Conservation (phyloP, 2,888 invertebrate genomes). For the Phyllotreta cruciferae region DNA sequence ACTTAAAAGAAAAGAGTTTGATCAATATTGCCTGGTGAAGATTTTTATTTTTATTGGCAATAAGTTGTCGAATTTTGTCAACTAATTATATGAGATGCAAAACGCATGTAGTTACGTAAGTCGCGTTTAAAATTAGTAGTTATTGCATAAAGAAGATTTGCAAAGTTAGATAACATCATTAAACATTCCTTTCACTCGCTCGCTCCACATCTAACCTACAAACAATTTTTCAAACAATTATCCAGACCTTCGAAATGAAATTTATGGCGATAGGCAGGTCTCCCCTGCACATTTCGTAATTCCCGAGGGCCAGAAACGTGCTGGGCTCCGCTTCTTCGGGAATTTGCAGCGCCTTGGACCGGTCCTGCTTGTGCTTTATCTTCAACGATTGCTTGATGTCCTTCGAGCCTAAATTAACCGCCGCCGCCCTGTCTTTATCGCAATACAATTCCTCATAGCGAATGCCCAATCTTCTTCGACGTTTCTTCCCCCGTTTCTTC, state of each 20-base stretch:
- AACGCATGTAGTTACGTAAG: no score
- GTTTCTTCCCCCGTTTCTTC: constrained; percentile 54
- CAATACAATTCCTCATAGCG: constrained; percentile 80
- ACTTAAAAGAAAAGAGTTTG: constrained; percentile 15
- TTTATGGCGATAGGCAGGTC: constrained; percentile 74
- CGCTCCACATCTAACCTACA: no score
- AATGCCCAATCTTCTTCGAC: constrained; percentile 38
- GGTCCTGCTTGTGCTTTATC: constrained; percentile 79
- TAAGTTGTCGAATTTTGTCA: neutral
- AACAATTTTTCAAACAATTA: neutral
- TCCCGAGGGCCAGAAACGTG: constrained; percentile 76
- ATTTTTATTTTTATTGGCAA: neutral
- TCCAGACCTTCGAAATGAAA: constrained; percentile 77
- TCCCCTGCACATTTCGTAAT: constrained; percentile 78
- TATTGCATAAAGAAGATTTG: no score
- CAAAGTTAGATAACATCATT: no score
- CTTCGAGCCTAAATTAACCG: constrained; percentile 84
- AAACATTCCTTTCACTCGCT: no score
- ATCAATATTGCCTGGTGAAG: constrained; percentile 14
- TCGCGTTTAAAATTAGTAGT: no score
- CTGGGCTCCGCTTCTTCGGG: constrained; percentile 82
- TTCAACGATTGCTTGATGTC: constrained; percentile 87
- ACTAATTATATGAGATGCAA: no score
- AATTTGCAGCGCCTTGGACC: constrained; percentile 73
- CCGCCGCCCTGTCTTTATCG: constrained; percentile 90